Percentiles rank a stretch among this genome's conserved stretches.
Conservation (phyloP, 1,140 invertebrate species). For the Homarus americanus region DNA sequence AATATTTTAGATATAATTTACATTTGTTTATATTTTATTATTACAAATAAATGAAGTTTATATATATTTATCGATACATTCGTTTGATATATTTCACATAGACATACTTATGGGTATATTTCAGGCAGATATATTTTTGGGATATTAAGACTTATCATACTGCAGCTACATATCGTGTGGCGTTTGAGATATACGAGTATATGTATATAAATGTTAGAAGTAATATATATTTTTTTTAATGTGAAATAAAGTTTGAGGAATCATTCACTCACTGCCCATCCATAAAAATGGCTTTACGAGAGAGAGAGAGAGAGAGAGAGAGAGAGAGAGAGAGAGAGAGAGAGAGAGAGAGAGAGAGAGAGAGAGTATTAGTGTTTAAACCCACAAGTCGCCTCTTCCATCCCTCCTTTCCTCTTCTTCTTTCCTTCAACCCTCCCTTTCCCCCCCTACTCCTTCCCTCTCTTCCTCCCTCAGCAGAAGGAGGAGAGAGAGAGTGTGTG, state of each 20-base stretch:
- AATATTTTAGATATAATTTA: too few species aligned
- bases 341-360: neutral
- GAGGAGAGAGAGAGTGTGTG: neutral
- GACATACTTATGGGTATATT: neutral
- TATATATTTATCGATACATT: too few species aligned
- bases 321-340: constrained; percentile 25
- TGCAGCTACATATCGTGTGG: neutral
- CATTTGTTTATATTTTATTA: too few species aligned
- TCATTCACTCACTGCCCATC: too few species aligned
- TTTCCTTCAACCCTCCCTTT: too few species aligned
- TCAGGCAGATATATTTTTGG: neutral
- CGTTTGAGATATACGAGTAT: neutral
- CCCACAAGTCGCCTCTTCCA: neutral
- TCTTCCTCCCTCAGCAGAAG: too few species aligned
- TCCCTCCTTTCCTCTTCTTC: neutral
- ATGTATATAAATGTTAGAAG: neutral
- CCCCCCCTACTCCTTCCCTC: too few species aligned
- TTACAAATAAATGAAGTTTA: too few species aligned
- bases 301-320: neutral
- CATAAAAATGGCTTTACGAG: too few species aligned
- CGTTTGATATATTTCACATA: neutral
- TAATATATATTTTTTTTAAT: neutral
- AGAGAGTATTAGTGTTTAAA: neutral
- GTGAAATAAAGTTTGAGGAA: neutral
- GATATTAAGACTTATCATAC: neutral